Evolutionary conservation across 1,140 invertebrate species (phyloP).

Genomic region (Hetaerina americana): DNA sequence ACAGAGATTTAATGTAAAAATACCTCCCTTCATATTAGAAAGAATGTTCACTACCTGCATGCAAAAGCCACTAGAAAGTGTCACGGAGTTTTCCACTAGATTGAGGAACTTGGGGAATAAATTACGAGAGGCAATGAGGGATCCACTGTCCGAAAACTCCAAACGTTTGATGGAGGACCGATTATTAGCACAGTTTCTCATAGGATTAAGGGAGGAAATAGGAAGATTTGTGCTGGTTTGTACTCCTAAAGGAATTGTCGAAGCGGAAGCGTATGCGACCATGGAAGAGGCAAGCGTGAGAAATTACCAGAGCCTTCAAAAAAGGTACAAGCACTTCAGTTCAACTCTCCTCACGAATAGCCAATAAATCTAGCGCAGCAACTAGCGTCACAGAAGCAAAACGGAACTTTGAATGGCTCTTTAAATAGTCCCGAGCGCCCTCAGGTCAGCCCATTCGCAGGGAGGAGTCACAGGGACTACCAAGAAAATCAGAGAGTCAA

Average conservation of each 20-base stretch:
- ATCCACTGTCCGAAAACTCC: not conserved
- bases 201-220: not conserved
- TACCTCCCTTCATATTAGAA: not conserved
- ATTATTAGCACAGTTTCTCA: not conserved
- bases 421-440: too few species aligned
- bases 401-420: too few species aligned
- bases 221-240: not conserved
- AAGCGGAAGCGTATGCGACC: not conserved
- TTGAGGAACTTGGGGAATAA: not conserved
- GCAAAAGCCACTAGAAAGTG: not conserved
- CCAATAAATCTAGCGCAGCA: too few species aligned
- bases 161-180: not conserved
- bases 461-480: too few species aligned
- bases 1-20: not conserved
- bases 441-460: too few species aligned
- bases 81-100: not conserved
- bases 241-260: not conserved
- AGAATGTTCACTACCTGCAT: not conserved
- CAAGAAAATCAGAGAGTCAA: too few species aligned
- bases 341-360: too few species aligned
- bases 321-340: too few species aligned
- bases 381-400: too few species aligned
- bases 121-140: not conserved
- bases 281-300: not conserved
- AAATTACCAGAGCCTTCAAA: not conserved